Conservation (phyloP, 2,797 vertebrate genomes). For the Leptodactylus fallax region DNA sequence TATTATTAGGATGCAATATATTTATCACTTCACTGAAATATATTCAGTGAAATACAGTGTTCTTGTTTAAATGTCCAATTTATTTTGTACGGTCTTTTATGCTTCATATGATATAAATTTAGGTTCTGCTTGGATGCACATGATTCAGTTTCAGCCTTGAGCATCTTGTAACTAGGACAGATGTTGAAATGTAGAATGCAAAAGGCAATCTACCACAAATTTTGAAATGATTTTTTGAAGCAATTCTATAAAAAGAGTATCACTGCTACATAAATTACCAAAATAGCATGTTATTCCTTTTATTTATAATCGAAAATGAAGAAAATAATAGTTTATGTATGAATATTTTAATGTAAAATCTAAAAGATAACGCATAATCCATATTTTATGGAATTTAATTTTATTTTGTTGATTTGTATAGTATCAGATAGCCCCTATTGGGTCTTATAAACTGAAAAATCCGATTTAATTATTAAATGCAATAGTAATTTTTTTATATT, state of each 20-base stretch:
- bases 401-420: too few relatives aligned
- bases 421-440: too few relatives aligned
- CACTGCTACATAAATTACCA: neutral
- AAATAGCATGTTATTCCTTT: neutral
- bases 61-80: neutral
- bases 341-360: neutral
- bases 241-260: neutral
- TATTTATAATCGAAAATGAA: neutral
- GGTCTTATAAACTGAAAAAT: too few relatives aligned
- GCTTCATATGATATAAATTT: conserved; percentile 25
- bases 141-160: conserved; percentile 18
- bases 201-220: neutral
- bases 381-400: too few relatives aligned
- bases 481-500: too few relatives aligned
- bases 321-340: neutral
- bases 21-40: neutral
- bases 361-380: too few relatives aligned
- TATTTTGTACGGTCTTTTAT: conserved; percentile 8
- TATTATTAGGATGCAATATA: neutral
- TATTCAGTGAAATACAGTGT: neutral
- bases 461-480: too few relatives aligned
- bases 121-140: conserved; percentile 7
- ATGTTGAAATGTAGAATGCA: conserved; percentile 10
- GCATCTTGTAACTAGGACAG: conserved; percentile 30
- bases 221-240: neutral